These are phyloP conservation scores for Planococcus citri DNA, from an alignment of 1,140 invertebrate species.

Conservation along the genomic window DNA sequence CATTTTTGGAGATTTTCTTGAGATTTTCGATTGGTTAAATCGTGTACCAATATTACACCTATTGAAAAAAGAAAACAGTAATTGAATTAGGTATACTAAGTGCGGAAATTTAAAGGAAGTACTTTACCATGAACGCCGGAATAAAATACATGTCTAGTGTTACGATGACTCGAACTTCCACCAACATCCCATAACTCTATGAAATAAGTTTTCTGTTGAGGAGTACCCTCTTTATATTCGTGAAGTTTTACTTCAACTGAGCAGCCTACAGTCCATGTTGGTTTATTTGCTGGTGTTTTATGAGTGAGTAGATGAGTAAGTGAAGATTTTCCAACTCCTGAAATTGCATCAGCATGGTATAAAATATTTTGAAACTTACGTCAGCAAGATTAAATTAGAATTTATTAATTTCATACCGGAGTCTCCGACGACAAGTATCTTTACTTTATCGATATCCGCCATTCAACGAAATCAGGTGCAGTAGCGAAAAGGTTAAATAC, in stretches of 20 bases:
- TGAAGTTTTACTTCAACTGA: conserved; percentile 91
- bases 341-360: conserved; percentile 25
- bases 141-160: conserved; percentile 85
- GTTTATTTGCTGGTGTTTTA: conserved; percentile 66
- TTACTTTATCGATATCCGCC: conserved; percentile 73
- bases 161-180: conserved; percentile 80
- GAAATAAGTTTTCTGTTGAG: conserved; percentile 79
- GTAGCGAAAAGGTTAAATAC: not conserved
- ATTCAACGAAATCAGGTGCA: conserved; percentile 36
- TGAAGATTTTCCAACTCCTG: conserved; percentile 92
- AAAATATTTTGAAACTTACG: not conserved
- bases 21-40: conserved; percentile 90
- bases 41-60: conserved; percentile 89
- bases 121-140: conserved; percentile 83
- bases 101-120: conserved; percentile 23
- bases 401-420: conserved; percentile 48
- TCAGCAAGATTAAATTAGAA: not conserved
- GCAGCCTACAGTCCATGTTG: conserved; percentile 90
- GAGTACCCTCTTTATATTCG: conserved; percentile 88
- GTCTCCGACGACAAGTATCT: conserved; percentile 83
- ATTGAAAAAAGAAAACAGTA: conserved; percentile 32
- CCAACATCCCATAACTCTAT: conserved; percentile 94
- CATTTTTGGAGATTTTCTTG: conserved; percentile 86
- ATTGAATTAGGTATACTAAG: not conserved
- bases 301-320: conserved; percentile 83